Base-by-base conservation (phyloP, 37 sponge, comb jelly and placozoan species). In the Oscarella lobularis region DNA sequence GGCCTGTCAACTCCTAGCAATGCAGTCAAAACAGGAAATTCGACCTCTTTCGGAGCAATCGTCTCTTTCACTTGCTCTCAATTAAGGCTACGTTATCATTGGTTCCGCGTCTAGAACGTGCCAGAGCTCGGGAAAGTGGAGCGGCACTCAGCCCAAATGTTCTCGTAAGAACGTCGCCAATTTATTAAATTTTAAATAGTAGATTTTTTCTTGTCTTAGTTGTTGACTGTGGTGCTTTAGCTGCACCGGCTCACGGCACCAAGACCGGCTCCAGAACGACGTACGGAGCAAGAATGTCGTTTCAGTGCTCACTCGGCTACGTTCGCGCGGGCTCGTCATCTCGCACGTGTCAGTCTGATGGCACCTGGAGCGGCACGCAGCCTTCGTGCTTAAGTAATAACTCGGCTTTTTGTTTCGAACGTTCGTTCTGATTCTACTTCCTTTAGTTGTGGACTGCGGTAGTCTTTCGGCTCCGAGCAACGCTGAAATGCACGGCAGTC, bases 161-260 rank as follows among this genome's bases (percentile, higher is more conserved):
- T 9, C 9, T 48, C 14, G 60, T 48, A n/a, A n/a, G n/a, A n/a
- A n/a, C n/a, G n/a, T n/a, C n/a, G n/a, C n/a, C n/a, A n/a, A n/a
- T n/a, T n/a, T n/a, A n/a, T n/a, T n/a, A n/a, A n/a, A n/a, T n/a
- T n/a, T n/a, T n/a, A n/a, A n/a, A n/a, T n/a, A n/a, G n/a, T n/a
- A n/a, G n/a, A n/a, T n/a, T n/a, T n/a, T n/a, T n/a, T n/a, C 60
- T 48, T 48, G 60, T 48, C 20, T 48, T 48, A 48, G 60, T 48
- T 48, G 60, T 27, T 48, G 60, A 48, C 60, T 48, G 60, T 48
- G 60, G 60, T 27, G 60, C 9, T 48, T 9, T 48, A 48, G 60
- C 20, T 48, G 60, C 20, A 27, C 60, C 60, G 20, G 20, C 20
- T 48, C 60, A 48, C 20, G 60, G 60, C 9, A 48, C 60, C 9